phyloP scores from a whole-genome alignment of 2,888 invertebrate genomes.

The Alentia gelatinosa region DNA sequence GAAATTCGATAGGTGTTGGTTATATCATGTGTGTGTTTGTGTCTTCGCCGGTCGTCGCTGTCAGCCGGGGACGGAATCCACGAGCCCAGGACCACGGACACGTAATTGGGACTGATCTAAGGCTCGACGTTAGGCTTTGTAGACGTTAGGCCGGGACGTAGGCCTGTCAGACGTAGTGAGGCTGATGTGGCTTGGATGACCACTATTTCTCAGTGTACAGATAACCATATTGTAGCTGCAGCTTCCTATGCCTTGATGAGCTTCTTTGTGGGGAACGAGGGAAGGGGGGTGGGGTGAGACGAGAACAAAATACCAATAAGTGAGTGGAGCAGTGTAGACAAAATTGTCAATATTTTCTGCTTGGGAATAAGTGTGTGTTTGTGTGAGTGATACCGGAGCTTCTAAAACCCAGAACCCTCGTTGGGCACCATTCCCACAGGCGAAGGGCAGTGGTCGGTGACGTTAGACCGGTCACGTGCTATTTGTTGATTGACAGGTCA shows the following conservation, averaged over 20 bases:
- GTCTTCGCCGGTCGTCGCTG: conserved; percentile 1
- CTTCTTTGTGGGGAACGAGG: background rate
- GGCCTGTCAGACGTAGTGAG: background rate
- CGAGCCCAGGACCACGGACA: background rate
- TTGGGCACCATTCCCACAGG: background rate
- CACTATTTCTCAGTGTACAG: conserved; percentile 31
- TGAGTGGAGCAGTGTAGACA: conserved; percentile 39
- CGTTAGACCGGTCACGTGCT: background rate
- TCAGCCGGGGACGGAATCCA: background rate
- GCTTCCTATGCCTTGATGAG: conserved; percentile 46
- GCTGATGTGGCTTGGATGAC: conserved; percentile 34
- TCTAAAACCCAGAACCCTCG: background rate
- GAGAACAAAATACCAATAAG: background rate
- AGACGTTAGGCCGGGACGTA: background rate
- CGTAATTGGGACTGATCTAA: background rate
- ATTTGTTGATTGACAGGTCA: background rate
- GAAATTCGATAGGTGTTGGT: conserved; percentile 49
- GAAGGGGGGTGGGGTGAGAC: background rate
- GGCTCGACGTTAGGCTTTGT: background rate
- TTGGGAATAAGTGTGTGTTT: conserved; percentile 19
- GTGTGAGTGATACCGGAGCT: conserved; percentile 37
- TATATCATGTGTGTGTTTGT: conserved; percentile 40
- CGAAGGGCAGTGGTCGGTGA: background rate
- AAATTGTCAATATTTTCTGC: conserved; percentile 40
- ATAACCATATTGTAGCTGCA: conserved; percentile 34